phyloP scores from a whole-genome alignment of 2,113 vertebrate genomes.

The Pagrus major region DNA sequence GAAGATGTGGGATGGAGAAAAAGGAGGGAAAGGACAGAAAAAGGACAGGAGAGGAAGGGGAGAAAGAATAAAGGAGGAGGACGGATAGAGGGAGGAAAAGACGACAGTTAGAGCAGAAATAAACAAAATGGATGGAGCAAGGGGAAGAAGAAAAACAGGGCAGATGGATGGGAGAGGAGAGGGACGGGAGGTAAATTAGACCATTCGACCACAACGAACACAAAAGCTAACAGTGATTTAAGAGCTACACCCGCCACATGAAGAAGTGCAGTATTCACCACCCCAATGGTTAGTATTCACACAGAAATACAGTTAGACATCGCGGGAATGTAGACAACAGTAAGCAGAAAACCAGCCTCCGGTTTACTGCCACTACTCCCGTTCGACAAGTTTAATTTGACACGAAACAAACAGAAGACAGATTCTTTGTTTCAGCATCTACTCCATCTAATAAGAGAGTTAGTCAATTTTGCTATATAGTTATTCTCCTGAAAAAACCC shows the following conservation, averaged over 20 bases:
- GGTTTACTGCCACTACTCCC: no score
- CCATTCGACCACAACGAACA: background rate
- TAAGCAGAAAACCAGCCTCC: background rate
- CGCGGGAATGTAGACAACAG: background rate
- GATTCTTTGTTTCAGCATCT: background rate
- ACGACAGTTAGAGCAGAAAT: background rate
- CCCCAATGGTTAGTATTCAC: background rate
- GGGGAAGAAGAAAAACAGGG: background rate
- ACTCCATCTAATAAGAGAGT: background rate
- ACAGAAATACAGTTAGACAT: background rate
- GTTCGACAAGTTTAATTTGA: background rate
- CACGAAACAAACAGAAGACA: background rate
- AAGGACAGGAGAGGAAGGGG: background rate
- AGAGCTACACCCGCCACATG: background rate
- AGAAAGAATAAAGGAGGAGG: background rate
- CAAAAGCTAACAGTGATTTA: conserved; percentile 7
- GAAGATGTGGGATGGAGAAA: background rate
- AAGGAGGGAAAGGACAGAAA: background rate
- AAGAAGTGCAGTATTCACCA: background rate
- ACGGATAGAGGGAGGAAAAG: background rate
- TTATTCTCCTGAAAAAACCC: background rate
- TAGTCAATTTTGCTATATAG: background rate
- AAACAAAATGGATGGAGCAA: background rate
- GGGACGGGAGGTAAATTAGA: background rate
- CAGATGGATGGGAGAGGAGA: background rate